A percentile compares a stretch with the other conserved stretches of the same genome.
Evolutionary conservation across 2,888 invertebrate species (phyloP).

Genomic region (Gortyna flavago): DNA sequence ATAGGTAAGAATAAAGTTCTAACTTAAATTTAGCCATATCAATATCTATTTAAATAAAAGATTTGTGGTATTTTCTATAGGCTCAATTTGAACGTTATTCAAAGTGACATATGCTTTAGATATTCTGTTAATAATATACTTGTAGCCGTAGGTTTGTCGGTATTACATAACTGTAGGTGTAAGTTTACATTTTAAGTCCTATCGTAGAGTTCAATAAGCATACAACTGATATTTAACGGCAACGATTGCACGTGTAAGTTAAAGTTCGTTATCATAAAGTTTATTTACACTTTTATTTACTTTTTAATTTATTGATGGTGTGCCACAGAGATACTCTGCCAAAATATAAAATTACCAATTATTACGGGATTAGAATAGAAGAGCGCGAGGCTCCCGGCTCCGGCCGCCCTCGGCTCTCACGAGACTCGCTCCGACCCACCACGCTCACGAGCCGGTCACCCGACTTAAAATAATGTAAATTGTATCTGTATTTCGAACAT

Average conservation of each 20-base stretch:
- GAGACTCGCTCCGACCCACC: conserved; percentile 62
- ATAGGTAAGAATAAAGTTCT: conserved; percentile 89
- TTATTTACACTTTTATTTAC: conserved; percentile 90
- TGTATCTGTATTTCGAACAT: conserved; percentile 85
- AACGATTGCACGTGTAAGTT: conserved; percentile 89
- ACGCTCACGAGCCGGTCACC: conserved; percentile 63
- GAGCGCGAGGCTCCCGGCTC: conserved; percentile 50
- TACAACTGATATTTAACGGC: conserved; percentile 88
- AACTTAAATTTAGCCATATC: conserved; percentile 91
- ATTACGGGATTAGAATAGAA: conserved; percentile 76
- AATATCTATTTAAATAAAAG: conserved; percentile 90
- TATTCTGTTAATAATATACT: conserved; percentile 90
- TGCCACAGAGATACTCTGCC: conserved; percentile 91
- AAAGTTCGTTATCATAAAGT: conserved; percentile 89
- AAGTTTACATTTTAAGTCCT: conserved; percentile 85
- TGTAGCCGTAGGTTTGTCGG: conserved; percentile 88
- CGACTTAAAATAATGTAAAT: conserved; percentile 77
- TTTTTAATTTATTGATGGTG: conserved; percentile 90
- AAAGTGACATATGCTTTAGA: conserved; percentile 91
- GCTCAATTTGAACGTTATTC: conserved; percentile 90
- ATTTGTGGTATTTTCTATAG: conserved; percentile 91
- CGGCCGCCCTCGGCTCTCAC: conserved; percentile 59
- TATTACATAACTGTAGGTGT: conserved; percentile 87
- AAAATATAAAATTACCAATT: conserved; percentile 90
- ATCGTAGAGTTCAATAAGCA: conserved; percentile 85